phyloP scores from a whole-genome alignment of 92 coral and sea anemone species.

The Diadumene lineata region DNA sequence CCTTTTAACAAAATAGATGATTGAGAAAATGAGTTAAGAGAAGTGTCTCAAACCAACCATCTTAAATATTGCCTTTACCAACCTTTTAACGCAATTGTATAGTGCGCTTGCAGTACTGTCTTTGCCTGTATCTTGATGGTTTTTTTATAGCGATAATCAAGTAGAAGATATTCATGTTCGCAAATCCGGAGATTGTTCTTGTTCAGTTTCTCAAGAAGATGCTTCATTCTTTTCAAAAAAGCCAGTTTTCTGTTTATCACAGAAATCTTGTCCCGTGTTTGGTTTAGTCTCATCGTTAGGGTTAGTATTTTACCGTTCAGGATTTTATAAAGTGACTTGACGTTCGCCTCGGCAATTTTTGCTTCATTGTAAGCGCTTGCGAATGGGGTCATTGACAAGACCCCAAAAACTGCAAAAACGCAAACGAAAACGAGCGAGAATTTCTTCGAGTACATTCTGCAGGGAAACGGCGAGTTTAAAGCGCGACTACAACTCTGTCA shows the following conservation, averaged over 20 bases:
- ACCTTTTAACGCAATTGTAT: slow-evolving; percentile 55
- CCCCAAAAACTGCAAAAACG: background rate
- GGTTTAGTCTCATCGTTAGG: slow-evolving; percentile 14
- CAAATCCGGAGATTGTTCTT: slow-evolving; percentile 20
- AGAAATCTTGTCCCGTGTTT: slow-evolving; percentile 25
- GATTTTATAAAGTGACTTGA: slow-evolving; percentile 45
- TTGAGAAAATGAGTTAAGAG: too few species aligned
- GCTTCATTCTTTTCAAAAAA: slow-evolving; percentile 42
- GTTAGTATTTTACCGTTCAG: slow-evolving; percentile 31
- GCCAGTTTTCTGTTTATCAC: slow-evolving; percentile 23
- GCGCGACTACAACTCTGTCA: too few species aligned
- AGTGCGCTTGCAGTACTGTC: slow-evolving; percentile 47
- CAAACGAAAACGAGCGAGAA: background rate
- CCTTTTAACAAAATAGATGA: too few species aligned
- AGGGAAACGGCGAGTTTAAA: too few species aligned
- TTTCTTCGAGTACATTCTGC: background rate
- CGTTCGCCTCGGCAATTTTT: slow-evolving; percentile 4
- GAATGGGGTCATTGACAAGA: background rate
- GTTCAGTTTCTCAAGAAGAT: slow-evolving; percentile 43
- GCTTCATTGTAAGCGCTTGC: slow-evolving; percentile 12
- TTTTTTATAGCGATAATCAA: slow-evolving; percentile 46
- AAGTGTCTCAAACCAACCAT: background rate
- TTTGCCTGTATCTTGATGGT: slow-evolving; percentile 44
- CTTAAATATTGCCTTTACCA: background rate
- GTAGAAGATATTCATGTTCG: slow-evolving; percentile 30